Evolutionary conservation across 2,113 vertebrate genomes (phyloP).

Genomic region (Philantomba maxwellii): DNA sequence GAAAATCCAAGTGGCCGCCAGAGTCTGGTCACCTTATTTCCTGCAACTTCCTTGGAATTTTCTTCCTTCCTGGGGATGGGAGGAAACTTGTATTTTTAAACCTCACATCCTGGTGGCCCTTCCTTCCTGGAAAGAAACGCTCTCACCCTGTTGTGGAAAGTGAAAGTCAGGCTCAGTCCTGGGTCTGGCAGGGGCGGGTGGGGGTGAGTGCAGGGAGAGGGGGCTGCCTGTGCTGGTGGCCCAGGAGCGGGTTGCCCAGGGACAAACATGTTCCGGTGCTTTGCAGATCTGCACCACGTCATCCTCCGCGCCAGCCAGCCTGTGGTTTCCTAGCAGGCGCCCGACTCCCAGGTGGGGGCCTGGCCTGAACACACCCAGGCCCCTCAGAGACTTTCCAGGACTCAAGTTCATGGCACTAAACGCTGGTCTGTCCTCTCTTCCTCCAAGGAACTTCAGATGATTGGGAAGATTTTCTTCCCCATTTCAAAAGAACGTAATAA

Average conservation of each 20-base stretch:
- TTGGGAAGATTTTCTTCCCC: constrained; percentile 45
- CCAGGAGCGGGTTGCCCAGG: background rate
- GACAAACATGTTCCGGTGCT: background rate
- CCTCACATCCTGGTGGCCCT: background rate
- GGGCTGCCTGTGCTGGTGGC: background rate
- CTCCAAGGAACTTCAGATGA: constrained; percentile 9
- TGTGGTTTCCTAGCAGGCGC: fast-evolving
- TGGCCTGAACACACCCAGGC: background rate
- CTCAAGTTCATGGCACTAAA: background rate
- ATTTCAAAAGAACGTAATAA: constrained; percentile 38
- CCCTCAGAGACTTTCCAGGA: background rate
- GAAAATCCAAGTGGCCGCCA: background rate
- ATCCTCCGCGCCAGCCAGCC: background rate
- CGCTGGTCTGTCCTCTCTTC: constrained; percentile 51
- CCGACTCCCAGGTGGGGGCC: background rate
- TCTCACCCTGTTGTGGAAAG: background rate
- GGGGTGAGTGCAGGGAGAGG: background rate
- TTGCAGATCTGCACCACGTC: background rate
- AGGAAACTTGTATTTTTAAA: background rate
- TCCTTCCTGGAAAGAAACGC: background rate
- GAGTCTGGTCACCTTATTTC: background rate
- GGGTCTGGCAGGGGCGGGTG: background rate
- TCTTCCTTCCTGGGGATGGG: background rate
- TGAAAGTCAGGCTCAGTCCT: background rate
- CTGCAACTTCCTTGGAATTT: background rate